Conservation (phyloP, 1,140 invertebrate genomes). For the Diploscapter pachys region DNA sequence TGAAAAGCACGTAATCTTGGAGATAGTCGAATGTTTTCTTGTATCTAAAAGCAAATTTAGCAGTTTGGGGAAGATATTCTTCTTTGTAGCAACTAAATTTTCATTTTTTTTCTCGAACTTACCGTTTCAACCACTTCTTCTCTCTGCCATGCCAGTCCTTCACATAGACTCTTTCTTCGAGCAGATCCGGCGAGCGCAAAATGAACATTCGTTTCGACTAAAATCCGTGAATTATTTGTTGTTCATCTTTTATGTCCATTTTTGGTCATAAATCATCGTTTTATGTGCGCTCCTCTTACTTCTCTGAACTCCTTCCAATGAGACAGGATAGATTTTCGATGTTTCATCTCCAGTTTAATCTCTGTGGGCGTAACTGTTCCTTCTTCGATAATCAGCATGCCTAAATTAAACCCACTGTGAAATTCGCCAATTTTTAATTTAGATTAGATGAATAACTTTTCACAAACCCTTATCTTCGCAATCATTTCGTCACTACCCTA, state of each 20-base stretch:
- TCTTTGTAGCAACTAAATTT: not conserved
- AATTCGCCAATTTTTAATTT: not conserved
- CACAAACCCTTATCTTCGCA: constrained; percentile 14
- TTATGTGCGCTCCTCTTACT: not conserved
- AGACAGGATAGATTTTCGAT: constrained; percentile 38
- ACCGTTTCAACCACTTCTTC: constrained; percentile 39
- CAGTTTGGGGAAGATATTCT: constrained; percentile 32
- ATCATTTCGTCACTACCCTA: constrained; percentile 3
- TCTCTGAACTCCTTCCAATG: constrained; percentile 22
- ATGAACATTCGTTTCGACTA: constrained; percentile 32
- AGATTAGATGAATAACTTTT: constrained; percentile 1
- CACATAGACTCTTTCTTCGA: constrained; percentile 37
- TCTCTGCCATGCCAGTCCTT: constrained; percentile 14
- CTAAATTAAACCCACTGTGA: constrained; percentile 26
- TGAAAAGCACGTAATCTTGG: constrained; percentile 15
- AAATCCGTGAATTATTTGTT: not conserved
- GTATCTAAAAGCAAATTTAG: constrained; percentile 28
- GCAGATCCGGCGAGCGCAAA: constrained; percentile 17
- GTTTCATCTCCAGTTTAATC: constrained; percentile 38
- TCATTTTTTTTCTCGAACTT: not conserved
- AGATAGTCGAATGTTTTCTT: constrained; percentile 46
- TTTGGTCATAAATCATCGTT: not conserved
- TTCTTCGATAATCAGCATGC: constrained; percentile 52
- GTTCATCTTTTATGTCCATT: constrained; percentile 12
- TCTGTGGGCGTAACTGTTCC: constrained; percentile 36